A percentile compares a stretch with the other conserved stretches of the same genome.
These are phyloP conservation scores for Nipponia nippon DNA, from an alignment of 2,113 vertebrate species.

Conservation along the genomic window DNA sequence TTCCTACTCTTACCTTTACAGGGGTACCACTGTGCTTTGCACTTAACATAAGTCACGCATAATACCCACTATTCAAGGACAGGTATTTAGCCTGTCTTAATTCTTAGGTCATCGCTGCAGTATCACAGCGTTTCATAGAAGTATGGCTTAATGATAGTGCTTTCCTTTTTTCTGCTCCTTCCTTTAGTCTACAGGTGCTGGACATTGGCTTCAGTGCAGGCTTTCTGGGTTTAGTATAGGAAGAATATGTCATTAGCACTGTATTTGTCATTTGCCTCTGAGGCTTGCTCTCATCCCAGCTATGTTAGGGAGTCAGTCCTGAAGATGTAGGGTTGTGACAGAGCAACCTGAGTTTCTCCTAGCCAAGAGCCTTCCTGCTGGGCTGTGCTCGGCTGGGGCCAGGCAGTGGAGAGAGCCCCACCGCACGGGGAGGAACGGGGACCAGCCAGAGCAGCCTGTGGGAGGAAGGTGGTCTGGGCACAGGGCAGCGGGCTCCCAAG, in stretches of 20 bases:
- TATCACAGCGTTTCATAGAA: neutral
- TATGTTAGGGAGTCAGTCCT: neutral
- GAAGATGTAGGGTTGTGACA: neutral
- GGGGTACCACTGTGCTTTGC: neutral
- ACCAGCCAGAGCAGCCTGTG: neutral
- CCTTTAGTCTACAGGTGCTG: neutral
- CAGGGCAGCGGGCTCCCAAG: neutral
- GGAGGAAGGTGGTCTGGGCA: neutral
- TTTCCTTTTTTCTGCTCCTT: neutral
- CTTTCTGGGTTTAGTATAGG: neutral
- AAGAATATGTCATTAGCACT: neutral
- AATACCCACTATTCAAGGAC: neutral
- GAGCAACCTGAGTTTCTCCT: neutral
- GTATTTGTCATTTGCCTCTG: neutral
- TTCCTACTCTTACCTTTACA: neutral
- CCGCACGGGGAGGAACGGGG: neutral
- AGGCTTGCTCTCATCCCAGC: neutral
- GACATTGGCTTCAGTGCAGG: neutral
- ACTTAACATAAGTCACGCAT: neutral
- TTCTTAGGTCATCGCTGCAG: neutral
- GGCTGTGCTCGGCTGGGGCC: neutral
- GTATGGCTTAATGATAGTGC: neutral
- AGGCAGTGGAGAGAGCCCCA: neutral
- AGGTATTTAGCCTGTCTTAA: neutral
- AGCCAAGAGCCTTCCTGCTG: neutral